A percentile compares a stretch with the other conserved stretches of the same genome.
Conservation (phyloP, 1,140 invertebrate species). For the Drosophila mauritiana region DNA sequence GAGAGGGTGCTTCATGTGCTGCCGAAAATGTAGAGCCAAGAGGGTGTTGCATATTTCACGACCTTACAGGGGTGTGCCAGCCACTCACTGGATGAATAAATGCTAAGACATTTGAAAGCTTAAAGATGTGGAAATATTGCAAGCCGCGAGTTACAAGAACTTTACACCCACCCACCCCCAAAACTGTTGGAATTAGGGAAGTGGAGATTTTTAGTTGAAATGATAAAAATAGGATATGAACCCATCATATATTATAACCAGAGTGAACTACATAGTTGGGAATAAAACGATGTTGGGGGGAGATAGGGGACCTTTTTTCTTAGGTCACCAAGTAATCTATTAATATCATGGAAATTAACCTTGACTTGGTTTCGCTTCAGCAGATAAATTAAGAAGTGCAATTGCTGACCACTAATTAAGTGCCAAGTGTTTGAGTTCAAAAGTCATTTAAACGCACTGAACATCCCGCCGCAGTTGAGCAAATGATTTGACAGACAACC, state of each 20-base stretch:
- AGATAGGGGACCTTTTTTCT: no score
- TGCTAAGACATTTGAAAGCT: background rate
- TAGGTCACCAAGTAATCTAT: no score
- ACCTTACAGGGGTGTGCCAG: background rate
- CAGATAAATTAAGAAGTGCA: slow-evolving; percentile 29
- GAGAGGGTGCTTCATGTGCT: slow-evolving; percentile 34
- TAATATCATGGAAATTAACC: background rate
- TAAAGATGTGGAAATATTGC: background rate
- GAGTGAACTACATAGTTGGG: no score
- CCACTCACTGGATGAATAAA: slow-evolving; percentile 4
- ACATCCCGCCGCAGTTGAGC: slow-evolving; percentile 45
- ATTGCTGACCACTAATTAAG: slow-evolving; percentile 54
- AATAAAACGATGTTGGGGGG: no score
- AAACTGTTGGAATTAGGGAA: no score
- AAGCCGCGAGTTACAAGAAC: background rate
- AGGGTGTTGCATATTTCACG: slow-evolving; percentile 65
- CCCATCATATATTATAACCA: no score
- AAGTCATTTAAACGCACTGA: slow-evolving; percentile 59
- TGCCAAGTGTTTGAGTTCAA: slow-evolving; percentile 56
- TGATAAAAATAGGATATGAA: background rate
- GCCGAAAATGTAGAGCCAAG: slow-evolving; percentile 62
- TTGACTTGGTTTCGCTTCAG: background rate
- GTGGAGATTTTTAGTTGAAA: no score
- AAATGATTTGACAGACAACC: slow-evolving; percentile 64
- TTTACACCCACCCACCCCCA: background rate